A percentile compares a stretch with the other conserved stretches of the same genome.
phyloP scores from a whole-genome alignment of 2,888 invertebrate genomes.

The Tetrapedia diversipes region DNA sequence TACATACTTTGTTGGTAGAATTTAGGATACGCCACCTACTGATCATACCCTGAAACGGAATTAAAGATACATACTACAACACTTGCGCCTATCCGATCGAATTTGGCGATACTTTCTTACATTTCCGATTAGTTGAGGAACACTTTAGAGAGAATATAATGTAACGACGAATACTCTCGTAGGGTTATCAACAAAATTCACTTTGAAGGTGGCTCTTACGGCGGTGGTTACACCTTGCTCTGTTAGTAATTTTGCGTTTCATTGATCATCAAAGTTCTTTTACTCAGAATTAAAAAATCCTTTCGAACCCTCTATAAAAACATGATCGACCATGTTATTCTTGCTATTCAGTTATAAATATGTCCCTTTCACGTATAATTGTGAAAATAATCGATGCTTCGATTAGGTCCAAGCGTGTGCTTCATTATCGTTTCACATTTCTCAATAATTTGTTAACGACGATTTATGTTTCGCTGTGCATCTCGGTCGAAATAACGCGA shows the following conservation, averaged over 20 bases:
- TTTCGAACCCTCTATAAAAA: not conserved
- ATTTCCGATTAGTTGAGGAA: too few species aligned
- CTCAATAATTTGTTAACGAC: conserved; percentile 14
- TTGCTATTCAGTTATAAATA: not conserved
- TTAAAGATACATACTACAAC: too few species aligned
- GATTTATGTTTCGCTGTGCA: conserved; percentile 22
- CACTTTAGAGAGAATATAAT: too few species aligned
- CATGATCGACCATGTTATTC: not conserved
- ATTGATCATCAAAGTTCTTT: not conserved
- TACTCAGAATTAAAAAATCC: not conserved
- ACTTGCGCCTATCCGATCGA: too few species aligned
- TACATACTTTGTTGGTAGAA: not conserved
- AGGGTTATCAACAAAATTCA: too few species aligned
- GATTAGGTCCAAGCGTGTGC: conserved; percentile 38
- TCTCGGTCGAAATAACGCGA: not conserved
- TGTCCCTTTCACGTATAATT: conserved; percentile 29
- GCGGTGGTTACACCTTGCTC: too few species aligned
- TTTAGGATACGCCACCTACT: not conserved
- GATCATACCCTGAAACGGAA: not conserved
- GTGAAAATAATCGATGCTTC: conserved; percentile 23
- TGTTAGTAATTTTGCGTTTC: not conserved
- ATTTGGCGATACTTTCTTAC: too few species aligned
- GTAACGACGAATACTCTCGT: too few species aligned
- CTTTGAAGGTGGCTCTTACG: too few species aligned
- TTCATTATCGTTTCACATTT: conserved; percentile 28